Percentiles rank a stretch among this genome's conserved stretches.
Conservation (phyloP, 2,797 vertebrate species). For the Liasis olivaceus region DNA sequence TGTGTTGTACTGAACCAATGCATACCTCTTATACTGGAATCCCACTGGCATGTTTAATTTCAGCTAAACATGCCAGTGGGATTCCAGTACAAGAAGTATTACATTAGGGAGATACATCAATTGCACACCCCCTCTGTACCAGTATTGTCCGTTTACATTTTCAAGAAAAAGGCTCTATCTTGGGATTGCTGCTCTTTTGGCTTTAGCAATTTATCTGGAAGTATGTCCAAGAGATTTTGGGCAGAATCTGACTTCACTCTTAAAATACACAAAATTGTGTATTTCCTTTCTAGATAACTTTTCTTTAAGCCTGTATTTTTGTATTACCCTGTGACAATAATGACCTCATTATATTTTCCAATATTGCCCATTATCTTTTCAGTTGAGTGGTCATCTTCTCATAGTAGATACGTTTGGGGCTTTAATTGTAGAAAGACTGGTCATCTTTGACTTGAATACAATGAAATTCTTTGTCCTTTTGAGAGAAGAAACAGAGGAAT, state of each 20-base stretch:
- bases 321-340: background rate
- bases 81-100: background rate
- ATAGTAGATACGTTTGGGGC: slow-evolving; percentile 4
- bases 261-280: background rate
- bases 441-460: slow-evolving; percentile 13
- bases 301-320: background rate
- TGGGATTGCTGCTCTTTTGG: slow-evolving; percentile 36
- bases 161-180: slow-evolving; percentile 44
- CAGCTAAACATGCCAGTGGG: slow-evolving; percentile 42
- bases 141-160: slow-evolving; percentile 8
- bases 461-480: slow-evolving; percentile 16
- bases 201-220: slow-evolving; percentile 24
- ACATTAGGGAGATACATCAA: slow-evolving; percentile 37
- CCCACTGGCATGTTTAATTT: slow-evolving; percentile 41
- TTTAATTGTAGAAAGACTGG: slow-evolving; percentile 25
- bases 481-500: background rate
- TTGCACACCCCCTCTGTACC: slow-evolving; percentile 7
- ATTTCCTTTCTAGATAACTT: background rate
- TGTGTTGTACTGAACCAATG: slow-evolving; percentile 38
- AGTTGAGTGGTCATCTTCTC: background rate
- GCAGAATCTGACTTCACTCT: background rate
- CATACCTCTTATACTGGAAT: background rate
- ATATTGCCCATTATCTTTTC: slow-evolving; percentile 17
- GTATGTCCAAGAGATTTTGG: rapidly evolving
- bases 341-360: slow-evolving; percentile 40